Percentiles rank a stretch among this genome's conserved stretches.
These are phyloP conservation scores for Strigamia maritima DNA, from an alignment of 2,888 invertebrate genomes.

Conservation along the genomic window DNA sequence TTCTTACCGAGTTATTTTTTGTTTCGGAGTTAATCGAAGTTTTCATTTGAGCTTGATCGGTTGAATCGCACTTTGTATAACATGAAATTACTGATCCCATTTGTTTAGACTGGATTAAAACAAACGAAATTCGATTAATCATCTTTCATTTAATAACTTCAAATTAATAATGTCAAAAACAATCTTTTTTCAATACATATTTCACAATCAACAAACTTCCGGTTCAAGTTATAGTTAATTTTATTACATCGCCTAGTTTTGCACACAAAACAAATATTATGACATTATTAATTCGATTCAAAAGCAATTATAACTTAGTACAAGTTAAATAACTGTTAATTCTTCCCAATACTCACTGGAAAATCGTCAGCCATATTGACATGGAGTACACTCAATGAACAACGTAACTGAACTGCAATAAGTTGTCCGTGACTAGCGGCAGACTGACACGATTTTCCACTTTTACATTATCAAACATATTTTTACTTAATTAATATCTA, in stretches of 20 bases:
- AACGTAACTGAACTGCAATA: neutral
- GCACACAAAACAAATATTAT: neutral
- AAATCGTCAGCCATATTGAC: neutral
- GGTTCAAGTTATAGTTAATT: neutral
- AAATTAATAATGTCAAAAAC: neutral
- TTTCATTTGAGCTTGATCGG: neutral
- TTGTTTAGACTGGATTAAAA: neutral
- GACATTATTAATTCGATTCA: neutral
- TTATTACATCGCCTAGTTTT: neutral
- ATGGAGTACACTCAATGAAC: neutral
- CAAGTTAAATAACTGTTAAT: neutral
- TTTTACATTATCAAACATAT: no score
- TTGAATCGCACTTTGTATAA: neutral
- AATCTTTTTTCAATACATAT: neutral
- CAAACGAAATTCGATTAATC: neutral
- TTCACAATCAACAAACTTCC: constrained; percentile 14
- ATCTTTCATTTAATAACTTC: neutral
- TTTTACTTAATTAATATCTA: no score
- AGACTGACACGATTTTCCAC: neutral
- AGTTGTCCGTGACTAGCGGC: neutral
- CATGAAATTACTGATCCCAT: constrained; percentile 20
- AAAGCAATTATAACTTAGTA: neutral
- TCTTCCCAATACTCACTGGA: neutral
- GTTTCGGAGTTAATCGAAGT: neutral
- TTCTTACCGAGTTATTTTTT: neutral